A percentile compares a stretch with the other conserved stretches of the same genome.
phyloP scores from a whole-genome alignment of 2,797 vertebrate species.

The Chelidonichthys spinosus region DNA sequence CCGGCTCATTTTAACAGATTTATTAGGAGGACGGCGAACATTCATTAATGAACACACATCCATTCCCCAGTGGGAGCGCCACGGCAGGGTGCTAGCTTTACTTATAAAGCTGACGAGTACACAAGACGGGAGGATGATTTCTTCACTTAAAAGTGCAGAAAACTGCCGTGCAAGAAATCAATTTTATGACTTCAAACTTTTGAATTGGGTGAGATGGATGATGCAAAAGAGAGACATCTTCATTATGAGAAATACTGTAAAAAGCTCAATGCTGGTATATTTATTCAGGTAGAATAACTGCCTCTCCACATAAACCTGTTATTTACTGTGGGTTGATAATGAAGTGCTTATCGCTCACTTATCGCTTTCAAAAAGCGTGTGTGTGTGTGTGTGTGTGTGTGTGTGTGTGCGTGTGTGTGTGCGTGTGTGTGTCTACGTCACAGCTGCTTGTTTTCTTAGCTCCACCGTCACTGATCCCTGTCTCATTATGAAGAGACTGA shows the following conservation, averaged over 20 bases:
- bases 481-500: slow-evolving; percentile 59
- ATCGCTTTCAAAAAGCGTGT: slow-evolving; percentile 48
- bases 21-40: slow-evolving; percentile 29
- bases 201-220: background rate
- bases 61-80: slow-evolving; percentile 14
- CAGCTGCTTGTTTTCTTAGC: slow-evolving; percentile 60
- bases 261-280: background rate
- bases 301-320: slow-evolving; percentile 17
- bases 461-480: slow-evolving; percentile 56
- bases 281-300: slow-evolving; percentile 17
- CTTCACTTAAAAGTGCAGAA: background rate
- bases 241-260: slow-evolving; percentile 1
- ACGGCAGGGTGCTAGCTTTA: background rate
- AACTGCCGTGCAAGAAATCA: background rate
- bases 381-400: background rate
- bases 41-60: slow-evolving; percentile 20
- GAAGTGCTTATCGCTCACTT: slow-evolving; percentile 51
- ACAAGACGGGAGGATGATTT: background rate
- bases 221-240: background rate
- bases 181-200: background rate
- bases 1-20: slow-evolving; percentile 40
- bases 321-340: slow-evolving; percentile 50
- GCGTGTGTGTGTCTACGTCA: slow-evolving; percentile 12
- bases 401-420: background rate
- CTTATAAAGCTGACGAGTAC: slow-evolving; percentile 4